phyloP scores from a whole-genome alignment of 2,888 invertebrate genomes.

The Craniophora ligustri region DNA sequence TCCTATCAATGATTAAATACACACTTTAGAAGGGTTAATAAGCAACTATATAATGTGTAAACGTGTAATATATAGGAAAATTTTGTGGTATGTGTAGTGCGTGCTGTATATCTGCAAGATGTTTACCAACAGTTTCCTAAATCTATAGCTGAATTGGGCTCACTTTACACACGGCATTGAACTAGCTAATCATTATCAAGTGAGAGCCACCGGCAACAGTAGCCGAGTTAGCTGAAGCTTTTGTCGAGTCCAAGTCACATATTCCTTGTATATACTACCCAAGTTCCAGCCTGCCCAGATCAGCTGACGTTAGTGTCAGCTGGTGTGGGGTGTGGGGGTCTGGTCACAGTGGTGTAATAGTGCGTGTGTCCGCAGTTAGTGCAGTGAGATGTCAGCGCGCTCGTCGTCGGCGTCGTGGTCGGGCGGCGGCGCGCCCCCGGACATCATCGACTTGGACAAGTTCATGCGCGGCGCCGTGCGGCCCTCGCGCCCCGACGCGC shows the following conservation, averaged over 20 bases:
- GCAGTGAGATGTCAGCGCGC: conserved; percentile 58
- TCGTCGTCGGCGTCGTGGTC: conserved; percentile 61
- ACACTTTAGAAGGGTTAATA: not conserved
- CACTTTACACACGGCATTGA: no score
- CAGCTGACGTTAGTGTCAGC: no score
- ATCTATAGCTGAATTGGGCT: no score
- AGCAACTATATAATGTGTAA: not conserved
- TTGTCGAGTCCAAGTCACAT: no score
- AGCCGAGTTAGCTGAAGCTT: no score
- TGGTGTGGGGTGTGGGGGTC: no score
- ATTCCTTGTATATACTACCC: no score
- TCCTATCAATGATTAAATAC: not conserved
- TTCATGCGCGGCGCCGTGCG: conserved; percentile 76
- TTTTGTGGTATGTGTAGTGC: not conserved
- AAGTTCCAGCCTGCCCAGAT: no score
- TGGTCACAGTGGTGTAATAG: not conserved
- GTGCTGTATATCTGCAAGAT: no score
- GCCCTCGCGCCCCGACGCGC: conserved; percentile 50
- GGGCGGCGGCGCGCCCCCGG: conserved; percentile 51
- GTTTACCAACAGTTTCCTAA: no score
- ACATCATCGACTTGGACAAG: conserved; percentile 81
- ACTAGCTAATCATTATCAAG: no score
- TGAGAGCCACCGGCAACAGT: no score
- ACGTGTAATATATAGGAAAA: not conserved
- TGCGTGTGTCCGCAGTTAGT: conserved; percentile 21